Percentiles rank a stretch among this genome's conserved stretches.
These are phyloP conservation scores for Lineus longissimus DNA, from an alignment of 1,140 invertebrate species.

Conservation along the genomic window DNA sequence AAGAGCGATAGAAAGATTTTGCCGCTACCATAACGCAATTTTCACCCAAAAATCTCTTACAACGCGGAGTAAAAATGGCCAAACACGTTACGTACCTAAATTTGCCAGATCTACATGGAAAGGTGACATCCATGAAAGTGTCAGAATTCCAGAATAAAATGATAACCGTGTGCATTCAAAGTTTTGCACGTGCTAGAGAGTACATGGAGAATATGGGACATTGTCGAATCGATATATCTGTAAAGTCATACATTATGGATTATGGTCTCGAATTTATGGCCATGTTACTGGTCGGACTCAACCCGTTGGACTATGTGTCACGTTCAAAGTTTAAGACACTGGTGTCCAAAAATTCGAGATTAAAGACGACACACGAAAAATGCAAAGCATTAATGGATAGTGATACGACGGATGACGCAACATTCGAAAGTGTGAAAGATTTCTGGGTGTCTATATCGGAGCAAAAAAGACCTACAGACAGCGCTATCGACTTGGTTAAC, in stretches of 20 bases:
- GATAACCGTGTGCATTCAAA: neutral
- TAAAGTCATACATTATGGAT: neutral
- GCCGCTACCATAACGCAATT: neutral
- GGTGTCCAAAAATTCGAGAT: slow-evolving; percentile 1
- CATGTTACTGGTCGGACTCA: neutral
- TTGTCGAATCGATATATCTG: neutral
- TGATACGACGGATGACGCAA: neutral
- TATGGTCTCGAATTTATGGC: slow-evolving; percentile 3
- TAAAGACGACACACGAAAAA: slow-evolving; percentile 2
- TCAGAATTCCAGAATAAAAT: neutral
- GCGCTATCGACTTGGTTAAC: neutral
- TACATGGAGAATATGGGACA: neutral
- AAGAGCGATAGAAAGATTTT: neutral
- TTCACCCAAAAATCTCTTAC: neutral
- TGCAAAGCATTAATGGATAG: neutral
- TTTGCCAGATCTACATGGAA: slow-evolving; percentile 4
- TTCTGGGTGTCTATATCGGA: neutral
- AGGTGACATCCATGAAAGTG: slow-evolving; percentile 4
- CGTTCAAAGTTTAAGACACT: neutral
- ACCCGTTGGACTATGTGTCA: neutral
- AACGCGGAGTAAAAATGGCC: too few relatives aligned
- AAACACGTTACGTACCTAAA: too few relatives aligned
- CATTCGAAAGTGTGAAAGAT: neutral
- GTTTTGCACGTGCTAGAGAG: neutral
- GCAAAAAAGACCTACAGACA: neutral